Conservation (phyloP, 2,888 invertebrate genomes). For the Brenthis ino region DNA sequence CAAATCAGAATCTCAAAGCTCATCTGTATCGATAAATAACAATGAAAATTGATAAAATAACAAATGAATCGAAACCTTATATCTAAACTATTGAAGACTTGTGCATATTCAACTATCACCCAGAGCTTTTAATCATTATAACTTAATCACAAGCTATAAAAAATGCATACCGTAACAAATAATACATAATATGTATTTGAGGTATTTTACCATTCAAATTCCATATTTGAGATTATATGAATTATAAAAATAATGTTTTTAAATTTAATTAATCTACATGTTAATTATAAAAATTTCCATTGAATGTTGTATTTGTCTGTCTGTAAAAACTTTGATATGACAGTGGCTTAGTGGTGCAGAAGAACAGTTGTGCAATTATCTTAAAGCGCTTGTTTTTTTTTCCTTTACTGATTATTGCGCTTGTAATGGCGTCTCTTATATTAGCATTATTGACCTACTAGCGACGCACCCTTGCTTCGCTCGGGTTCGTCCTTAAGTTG, state of each 20-base stretch:
- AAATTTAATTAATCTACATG: slow-evolving; percentile 5
- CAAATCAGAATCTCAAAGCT: too few relatives aligned
- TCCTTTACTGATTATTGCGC: too few relatives aligned
- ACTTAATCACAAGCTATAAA: slow-evolving; percentile 32
- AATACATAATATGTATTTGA: slow-evolving; percentile 41
- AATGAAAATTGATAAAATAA: too few relatives aligned
- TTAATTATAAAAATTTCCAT: slow-evolving; percentile 34
- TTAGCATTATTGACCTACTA: too few relatives aligned
- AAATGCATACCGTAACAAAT: slow-evolving; percentile 48
- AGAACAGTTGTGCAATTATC: too few relatives aligned
- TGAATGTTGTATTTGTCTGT: slow-evolving; percentile 25
- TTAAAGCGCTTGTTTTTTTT: too few relatives aligned
- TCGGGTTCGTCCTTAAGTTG: too few relatives aligned
- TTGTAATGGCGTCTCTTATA: too few relatives aligned
- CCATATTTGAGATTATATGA: slow-evolving; percentile 16
- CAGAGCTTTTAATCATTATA: slow-evolving; percentile 1
- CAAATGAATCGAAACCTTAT: neutral
- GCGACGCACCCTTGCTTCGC: too few relatives aligned
- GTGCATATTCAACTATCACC: neutral
- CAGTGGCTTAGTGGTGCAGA: neutral
- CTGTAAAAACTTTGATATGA: slow-evolving; percentile 11
- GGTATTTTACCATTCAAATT: slow-evolving; percentile 37
- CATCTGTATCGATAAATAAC: too few relatives aligned
- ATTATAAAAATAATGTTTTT: slow-evolving; percentile 11
- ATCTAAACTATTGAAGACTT: neutral